These are phyloP conservation scores for Arctocebus calabarensis DNA, from an alignment of 2,797 vertebrate genomes.

Conservation along the genomic window DNA sequence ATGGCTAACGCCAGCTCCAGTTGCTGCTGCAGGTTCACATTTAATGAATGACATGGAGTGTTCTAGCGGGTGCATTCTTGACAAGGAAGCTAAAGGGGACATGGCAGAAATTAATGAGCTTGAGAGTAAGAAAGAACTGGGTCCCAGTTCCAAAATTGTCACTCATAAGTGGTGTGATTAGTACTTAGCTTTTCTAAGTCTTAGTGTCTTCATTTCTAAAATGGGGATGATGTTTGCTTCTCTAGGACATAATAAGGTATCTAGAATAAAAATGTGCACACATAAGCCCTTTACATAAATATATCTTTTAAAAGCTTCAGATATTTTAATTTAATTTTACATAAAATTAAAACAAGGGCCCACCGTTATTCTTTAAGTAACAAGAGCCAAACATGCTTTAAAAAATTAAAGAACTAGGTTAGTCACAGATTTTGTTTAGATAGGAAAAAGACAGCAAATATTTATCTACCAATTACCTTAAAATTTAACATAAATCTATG, in stretches of 20 bases:
- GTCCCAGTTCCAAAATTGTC: background rate
- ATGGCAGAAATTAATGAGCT: background rate
- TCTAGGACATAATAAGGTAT: background rate
- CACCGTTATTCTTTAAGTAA: background rate
- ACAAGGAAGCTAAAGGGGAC: conserved; percentile 1
- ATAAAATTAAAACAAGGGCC: conserved; percentile 42
- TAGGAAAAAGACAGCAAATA: conserved; percentile 28
- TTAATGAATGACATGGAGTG: background rate
- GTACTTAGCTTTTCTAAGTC: background rate
- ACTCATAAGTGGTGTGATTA: background rate
- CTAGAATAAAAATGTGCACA: conserved; percentile 2
- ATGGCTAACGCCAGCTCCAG: background rate
- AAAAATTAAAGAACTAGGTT: background rate
- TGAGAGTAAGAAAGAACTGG: background rate
- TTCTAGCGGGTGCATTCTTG: background rate
- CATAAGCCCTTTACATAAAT: background rate
- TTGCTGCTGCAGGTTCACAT: background rate
- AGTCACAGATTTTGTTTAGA: background rate
- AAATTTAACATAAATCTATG: background rate
- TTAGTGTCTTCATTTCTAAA: conserved; percentile 19
- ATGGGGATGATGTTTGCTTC: background rate
- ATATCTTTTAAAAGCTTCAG: conserved; percentile 6
- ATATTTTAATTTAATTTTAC: conserved; percentile 12
- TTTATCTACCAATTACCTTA: background rate
- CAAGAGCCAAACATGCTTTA: background rate